A percentile compares a stretch with the other conserved stretches of the same genome.
These are phyloP conservation scores for Pitangus sulphuratus DNA, from an alignment of 2,797 vertebrate species.

Conservation along the genomic window DNA sequence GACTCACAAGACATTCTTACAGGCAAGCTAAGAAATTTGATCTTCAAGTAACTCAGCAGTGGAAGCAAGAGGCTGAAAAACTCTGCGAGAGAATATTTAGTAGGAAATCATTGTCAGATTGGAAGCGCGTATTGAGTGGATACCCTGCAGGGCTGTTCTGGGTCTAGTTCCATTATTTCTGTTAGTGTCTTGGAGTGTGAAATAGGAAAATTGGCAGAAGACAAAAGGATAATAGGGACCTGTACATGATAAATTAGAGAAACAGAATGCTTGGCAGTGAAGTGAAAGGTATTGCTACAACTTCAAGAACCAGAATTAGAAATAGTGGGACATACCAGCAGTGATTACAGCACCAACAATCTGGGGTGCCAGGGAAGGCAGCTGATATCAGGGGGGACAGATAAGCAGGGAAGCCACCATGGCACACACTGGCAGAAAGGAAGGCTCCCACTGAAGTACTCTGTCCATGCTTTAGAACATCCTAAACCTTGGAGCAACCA, in stretches of 20 bases:
- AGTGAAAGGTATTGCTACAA: neutral
- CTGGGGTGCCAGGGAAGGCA: neutral
- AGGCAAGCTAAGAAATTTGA: slow-evolving; percentile 31
- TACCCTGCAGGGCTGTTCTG: neutral
- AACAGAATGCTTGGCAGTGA: neutral
- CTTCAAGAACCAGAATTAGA: neutral
- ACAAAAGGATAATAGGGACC: neutral
- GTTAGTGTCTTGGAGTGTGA: neutral
- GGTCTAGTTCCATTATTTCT: neutral
- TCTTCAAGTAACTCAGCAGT: neutral
- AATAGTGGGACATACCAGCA: neutral
- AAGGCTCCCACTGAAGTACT: neutral
- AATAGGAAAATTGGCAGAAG: neutral
- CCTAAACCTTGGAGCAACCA: neutral
- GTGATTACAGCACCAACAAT: neutral
- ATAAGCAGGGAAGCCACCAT: neutral
- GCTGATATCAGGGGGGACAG: neutral
- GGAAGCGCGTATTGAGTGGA: neutral
- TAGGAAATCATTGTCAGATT: neutral
- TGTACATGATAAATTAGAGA: neutral
- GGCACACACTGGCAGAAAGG: neutral
- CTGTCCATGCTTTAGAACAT: neutral
- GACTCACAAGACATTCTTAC: slow-evolving; percentile 46
- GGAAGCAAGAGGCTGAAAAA: neutral
- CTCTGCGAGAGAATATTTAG: neutral